phyloP scores from a whole-genome alignment of 2,797 vertebrate genomes.

The Capromys pilorides region DNA sequence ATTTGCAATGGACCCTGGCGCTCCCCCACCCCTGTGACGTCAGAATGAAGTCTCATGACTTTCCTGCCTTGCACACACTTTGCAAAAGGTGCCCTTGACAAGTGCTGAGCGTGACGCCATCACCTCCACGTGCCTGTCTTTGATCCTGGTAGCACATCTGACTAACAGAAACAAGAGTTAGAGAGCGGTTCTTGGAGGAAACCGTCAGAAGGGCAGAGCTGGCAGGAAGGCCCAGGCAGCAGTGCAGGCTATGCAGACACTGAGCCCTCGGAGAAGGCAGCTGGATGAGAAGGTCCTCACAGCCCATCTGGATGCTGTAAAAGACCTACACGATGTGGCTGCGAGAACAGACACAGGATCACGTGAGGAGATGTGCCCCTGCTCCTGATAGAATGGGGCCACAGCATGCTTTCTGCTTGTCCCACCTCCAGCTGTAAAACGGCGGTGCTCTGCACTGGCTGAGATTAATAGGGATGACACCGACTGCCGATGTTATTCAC shows the following conservation, averaged over 20 bases:
- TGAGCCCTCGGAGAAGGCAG: neutral
- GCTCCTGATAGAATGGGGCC: neutral
- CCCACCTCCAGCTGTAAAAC: neutral
- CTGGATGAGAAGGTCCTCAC: neutral
- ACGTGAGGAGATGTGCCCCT: neutral
- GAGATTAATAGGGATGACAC: neutral
- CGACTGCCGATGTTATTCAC: neutral
- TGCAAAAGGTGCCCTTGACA: neutral
- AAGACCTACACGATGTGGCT: neutral
- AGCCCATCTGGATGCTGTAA: neutral
- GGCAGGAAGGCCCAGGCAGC: neutral
- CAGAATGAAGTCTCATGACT: fast-evolving
- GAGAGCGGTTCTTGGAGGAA: neutral
- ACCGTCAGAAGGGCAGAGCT: neutral
- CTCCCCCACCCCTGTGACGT: neutral
- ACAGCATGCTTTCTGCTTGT: neutral
- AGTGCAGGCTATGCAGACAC: neutral
- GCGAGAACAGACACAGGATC: neutral
- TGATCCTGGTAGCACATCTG: neutral
- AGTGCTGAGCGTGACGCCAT: neutral
- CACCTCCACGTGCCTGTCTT: neutral
- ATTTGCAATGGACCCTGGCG: neutral
- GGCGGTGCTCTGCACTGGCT: fast-evolving
- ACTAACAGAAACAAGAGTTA: neutral
- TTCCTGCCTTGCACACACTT: neutral